Percentiles rank a stretch among this genome's conserved stretches.
Conservation (phyloP, 53 echinoderm and acorn worm species). For the Antedon mediterranea region DNA sequence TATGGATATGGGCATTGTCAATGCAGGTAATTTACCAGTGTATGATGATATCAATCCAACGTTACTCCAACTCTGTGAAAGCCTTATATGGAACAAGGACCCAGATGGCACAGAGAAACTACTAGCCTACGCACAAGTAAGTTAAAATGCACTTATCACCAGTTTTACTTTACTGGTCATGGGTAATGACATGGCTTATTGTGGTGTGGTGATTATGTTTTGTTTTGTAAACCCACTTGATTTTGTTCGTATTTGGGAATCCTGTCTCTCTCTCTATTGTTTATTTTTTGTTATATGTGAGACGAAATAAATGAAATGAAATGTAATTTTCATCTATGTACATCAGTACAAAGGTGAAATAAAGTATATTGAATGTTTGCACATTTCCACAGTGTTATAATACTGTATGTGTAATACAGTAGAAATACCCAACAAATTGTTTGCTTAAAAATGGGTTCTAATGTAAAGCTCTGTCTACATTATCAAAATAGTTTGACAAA, state of each 20-base stretch:
- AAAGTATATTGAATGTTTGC: too few relatives aligned
- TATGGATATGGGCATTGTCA: slow-evolving; percentile 98
- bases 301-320: too few relatives aligned
- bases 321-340: neutral
- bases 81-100: slow-evolving; percentile 80
- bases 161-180: neutral
- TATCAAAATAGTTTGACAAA: too few relatives aligned
- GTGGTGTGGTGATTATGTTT: too few relatives aligned
- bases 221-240: too few relatives aligned
- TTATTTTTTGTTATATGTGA: too few relatives aligned
- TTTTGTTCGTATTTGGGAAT: too few relatives aligned
- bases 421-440: too few relatives aligned
- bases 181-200: neutral
- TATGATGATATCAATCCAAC: slow-evolving; percentile 89
- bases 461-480: too few relatives aligned
- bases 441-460: too few relatives aligned
- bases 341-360: neutral
- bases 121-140: slow-evolving; percentile 71
- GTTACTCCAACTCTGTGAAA: slow-evolving; percentile 63
- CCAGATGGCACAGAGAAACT: slow-evolving; percentile 66
- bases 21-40: slow-evolving; percentile 87
- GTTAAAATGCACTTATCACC: neutral
- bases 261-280: too few relatives aligned
- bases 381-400: neutral
- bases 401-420: too few relatives aligned